A percentile compares a stretch with the other conserved stretches of the same genome.
Conservation (phyloP, 2,888 invertebrate genomes). For the Philereme vetulata region DNA sequence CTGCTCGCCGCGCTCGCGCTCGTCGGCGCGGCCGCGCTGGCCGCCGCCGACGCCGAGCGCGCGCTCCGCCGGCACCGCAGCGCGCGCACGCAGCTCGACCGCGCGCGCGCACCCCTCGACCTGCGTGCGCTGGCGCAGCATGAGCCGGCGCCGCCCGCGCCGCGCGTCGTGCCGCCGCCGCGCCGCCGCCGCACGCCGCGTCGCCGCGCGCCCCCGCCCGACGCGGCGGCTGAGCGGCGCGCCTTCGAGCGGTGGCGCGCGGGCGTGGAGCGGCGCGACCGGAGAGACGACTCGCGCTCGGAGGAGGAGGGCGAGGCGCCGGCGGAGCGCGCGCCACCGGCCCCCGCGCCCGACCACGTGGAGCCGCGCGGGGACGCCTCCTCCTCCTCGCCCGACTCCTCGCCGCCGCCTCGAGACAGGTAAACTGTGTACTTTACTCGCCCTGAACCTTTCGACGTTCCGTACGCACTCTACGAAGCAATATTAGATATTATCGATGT, state of each 20-base stretch:
- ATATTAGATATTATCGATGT: too few relatives aligned
- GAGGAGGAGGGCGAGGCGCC: constrained; percentile 54
- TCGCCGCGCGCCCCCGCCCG: constrained; percentile 65
- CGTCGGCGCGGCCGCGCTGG: constrained; percentile 74
- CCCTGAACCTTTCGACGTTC: too few relatives aligned
- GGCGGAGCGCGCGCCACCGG: constrained; percentile 17
- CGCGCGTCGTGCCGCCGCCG: constrained; percentile 25
- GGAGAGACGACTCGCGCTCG: constrained; percentile 55
- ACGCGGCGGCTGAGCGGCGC: constrained; percentile 60
- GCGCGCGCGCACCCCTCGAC: constrained; percentile 47
- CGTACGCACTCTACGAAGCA: too few relatives aligned
- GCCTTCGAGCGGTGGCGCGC: constrained; percentile 73
- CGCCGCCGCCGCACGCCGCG: constrained; percentile 46
- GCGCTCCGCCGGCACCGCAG: constrained; percentile 47
- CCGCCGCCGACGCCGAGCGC: constrained; percentile 55
- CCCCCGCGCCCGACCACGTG: constrained; percentile 31
- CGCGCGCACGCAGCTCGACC: constrained; percentile 46
- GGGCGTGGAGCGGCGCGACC: constrained; percentile 56
- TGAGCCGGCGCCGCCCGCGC: constrained; percentile 17
- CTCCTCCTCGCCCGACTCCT: constrained; percentile 32
- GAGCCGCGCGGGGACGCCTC: constrained; percentile 29
- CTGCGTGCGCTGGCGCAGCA: constrained; percentile 41
- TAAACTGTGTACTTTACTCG: too few relatives aligned
- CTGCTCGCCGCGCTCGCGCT: constrained; percentile 69
- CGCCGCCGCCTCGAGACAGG: constrained; percentile 29